Evolutionary conservation across 2,797 vertebrate species (phyloP).

Genomic region (Anableps anableps): DNA sequence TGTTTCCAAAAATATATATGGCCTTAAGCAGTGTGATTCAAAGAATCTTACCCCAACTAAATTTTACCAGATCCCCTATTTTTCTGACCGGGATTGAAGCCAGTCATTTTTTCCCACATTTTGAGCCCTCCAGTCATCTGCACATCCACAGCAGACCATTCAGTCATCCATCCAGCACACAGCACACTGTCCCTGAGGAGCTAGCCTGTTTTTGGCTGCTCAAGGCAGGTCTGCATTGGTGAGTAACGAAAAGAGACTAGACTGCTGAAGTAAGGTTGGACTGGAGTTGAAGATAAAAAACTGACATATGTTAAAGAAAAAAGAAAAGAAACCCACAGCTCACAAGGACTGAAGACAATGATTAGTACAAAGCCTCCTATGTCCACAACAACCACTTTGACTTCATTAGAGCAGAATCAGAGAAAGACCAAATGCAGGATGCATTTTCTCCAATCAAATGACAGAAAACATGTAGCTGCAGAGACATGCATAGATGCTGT

Average conservation of each 20-base stretch:
- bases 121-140: slow-evolving; percentile 1
- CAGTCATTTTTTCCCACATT: slow-evolving; percentile 19
- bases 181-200: slow-evolving; percentile 71
- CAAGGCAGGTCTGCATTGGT: slow-evolving; percentile 58
- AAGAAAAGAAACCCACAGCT: not conserved
- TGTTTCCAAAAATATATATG: not conserved
- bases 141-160: slow-evolving; percentile 40
- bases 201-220: slow-evolving; percentile 76
- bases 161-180: slow-evolving; percentile 58
- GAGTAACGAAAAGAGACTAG: slow-evolving; percentile 40
- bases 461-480: slow-evolving; percentile 15
- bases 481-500: slow-evolving; percentile 4
- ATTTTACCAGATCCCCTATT: not conserved
- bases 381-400: slow-evolving; percentile 6
- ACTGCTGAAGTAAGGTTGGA: slow-evolving; percentile 44
- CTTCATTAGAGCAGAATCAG: slow-evolving; percentile 11
- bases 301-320: slow-evolving; percentile 14
- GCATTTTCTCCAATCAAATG: slow-evolving; percentile 19
- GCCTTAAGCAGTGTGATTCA: not conserved
- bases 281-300: slow-evolving; percentile 42
- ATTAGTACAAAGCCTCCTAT: slow-evolving; percentile 9
- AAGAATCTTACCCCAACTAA: not conserved
- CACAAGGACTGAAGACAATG: slow-evolving; percentile 1
- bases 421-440: slow-evolving; percentile 3
- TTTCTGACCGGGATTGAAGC: slow-evolving; percentile 25